phyloP scores from a whole-genome alignment of 2,113 vertebrate genomes.

The Rhinolophus ferrumequinum region DNA sequence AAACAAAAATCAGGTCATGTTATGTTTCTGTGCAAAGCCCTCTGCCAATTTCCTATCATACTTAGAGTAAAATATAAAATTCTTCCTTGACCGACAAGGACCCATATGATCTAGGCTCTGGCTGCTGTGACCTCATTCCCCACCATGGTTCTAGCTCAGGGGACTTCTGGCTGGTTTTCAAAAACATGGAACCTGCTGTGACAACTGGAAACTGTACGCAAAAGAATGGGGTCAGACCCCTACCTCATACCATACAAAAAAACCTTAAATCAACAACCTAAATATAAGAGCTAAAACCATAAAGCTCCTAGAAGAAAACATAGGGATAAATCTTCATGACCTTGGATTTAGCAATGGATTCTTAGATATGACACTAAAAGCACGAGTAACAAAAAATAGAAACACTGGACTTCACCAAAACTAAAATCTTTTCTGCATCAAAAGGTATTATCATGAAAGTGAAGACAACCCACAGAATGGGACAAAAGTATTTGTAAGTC shows the following conservation, averaged over 20 bases:
- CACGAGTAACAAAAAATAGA: background rate
- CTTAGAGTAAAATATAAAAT: background rate
- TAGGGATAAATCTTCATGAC: background rate
- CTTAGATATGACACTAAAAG: background rate
- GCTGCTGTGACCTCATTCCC: background rate
- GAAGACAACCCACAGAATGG: background rate
- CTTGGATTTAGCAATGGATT: background rate
- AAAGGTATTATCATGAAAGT: background rate
- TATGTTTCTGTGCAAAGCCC: background rate
- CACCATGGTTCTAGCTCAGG: background rate
- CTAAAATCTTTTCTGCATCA: background rate
- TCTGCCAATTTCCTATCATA: background rate
- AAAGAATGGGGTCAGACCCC: background rate
- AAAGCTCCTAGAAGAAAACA: background rate
- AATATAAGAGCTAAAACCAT: background rate
- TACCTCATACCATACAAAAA: background rate
- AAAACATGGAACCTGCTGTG: background rate
- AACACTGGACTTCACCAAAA: background rate
- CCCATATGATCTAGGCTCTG: background rate
- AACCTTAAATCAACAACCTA: background rate
- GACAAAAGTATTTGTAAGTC: background rate
- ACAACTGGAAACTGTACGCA: background rate
- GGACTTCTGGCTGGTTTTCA: background rate
- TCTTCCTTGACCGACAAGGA: background rate
- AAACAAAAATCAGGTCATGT: conserved; percentile 16